Conservation (phyloP, 2,797 vertebrate species). For the Selene dorsalis region DNA sequence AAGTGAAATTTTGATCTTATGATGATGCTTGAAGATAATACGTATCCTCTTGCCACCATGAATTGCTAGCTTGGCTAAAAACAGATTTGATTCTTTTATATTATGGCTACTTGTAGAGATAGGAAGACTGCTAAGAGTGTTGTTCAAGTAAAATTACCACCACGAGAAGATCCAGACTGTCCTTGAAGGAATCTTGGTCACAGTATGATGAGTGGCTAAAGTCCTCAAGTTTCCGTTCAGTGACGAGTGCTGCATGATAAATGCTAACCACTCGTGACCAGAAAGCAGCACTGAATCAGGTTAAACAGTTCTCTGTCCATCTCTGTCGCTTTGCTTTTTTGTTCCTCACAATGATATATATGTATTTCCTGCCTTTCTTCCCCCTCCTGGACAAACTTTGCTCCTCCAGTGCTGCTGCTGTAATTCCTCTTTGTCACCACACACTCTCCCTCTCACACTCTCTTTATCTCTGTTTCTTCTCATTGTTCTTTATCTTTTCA, state of each 20-base stretch:
- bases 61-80: not conserved
- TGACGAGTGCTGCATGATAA: constrained; percentile 47
- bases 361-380: constrained; percentile 50
- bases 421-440: constrained; percentile 67
- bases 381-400: constrained; percentile 58
- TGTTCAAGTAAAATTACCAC: constrained; percentile 21
- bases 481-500: constrained; percentile 52
- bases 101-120: not conserved
- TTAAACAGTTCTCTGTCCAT: constrained; percentile 49
- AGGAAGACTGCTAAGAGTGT: not conserved
- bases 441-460: constrained; percentile 15
- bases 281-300: constrained; percentile 30
- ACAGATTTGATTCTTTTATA: not conserved
- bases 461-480: constrained; percentile 56
- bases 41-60: not conserved
- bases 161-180: constrained; percentile 8
- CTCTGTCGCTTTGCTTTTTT: constrained; percentile 20
- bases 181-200: constrained; percentile 15
- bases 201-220: constrained; percentile 26
- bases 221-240: constrained; percentile 38
- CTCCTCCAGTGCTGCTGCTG: constrained; percentile 50
- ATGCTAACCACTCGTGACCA: constrained; percentile 42
- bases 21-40: not conserved
- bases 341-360: constrained; percentile 44
- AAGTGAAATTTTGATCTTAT: not conserved